A percentile compares a stretch with the other conserved stretches of the same genome.
These are phyloP conservation scores for Hanleya hanleyi DNA, from an alignment of 2,888 invertebrate genomes.

Conservation along the genomic window DNA sequence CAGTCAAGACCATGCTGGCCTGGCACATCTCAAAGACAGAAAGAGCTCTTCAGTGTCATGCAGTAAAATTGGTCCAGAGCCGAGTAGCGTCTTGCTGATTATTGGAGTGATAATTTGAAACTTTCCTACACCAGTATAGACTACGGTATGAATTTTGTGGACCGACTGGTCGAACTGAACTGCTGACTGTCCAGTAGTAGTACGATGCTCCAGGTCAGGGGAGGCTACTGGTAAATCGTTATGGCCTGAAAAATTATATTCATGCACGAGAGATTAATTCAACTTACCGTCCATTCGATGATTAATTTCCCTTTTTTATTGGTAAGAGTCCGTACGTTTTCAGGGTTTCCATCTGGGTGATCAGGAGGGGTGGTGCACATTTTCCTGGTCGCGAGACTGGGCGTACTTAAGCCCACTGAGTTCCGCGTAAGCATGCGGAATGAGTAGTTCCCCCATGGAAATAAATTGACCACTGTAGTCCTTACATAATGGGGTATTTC, in stretches of 20 bases:
- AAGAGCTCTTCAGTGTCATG: too few species aligned
- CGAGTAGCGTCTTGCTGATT: too few species aligned
- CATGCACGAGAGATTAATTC: too few species aligned
- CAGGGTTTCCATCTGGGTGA: slow-evolving; percentile 68
- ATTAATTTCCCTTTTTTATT: slow-evolving; percentile 68
- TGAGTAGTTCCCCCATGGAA: slow-evolving; percentile 71
- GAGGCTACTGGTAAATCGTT: not conserved
- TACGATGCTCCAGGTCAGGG: too few species aligned
- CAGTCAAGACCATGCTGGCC: too few species aligned
- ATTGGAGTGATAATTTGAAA: too few species aligned
- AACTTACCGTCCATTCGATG: slow-evolving; percentile 71
- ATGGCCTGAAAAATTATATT: not conserved
- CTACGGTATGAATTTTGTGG: too few species aligned
- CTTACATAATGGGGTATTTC: slow-evolving; percentile 40
- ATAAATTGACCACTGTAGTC: slow-evolving; percentile 50
- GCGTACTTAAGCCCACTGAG: slow-evolving; percentile 70
- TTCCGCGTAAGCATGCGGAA: slow-evolving; percentile 71
- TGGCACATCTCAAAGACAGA: too few species aligned
- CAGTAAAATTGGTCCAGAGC: too few species aligned
- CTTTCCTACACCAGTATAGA: too few species aligned
- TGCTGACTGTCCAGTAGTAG: too few species aligned
- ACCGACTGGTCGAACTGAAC: too few species aligned
- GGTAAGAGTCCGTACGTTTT: slow-evolving; percentile 68
- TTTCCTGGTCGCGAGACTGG: slow-evolving; percentile 59
- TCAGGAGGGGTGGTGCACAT: slow-evolving; percentile 64